Percentiles rank a stretch among this genome's conserved stretches.
These are phyloP conservation scores for Pseudococcus jackbeardsleyi DNA, from an alignment of 2,888 invertebrate species.

Conservation along the genomic window DNA sequence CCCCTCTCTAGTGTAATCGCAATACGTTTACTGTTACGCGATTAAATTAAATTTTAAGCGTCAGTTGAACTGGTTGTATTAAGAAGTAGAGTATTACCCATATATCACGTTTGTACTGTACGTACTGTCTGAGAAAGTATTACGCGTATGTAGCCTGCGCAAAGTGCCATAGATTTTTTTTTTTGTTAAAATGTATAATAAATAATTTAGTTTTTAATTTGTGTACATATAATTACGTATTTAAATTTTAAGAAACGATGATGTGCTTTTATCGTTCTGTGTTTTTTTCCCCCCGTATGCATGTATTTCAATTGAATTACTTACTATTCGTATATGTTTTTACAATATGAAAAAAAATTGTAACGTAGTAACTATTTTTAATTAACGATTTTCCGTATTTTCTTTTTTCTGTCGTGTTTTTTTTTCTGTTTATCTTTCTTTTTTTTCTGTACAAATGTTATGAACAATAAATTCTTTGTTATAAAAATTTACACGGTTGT, in stretches of 20 bases:
- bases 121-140: slow-evolving; percentile 20
- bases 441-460: slow-evolving; percentile 59
- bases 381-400: slow-evolving; percentile 60
- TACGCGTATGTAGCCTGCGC: slow-evolving; percentile 43
- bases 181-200: slow-evolving; percentile 24
- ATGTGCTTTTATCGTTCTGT: slow-evolving; percentile 23
- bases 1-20: neutral
- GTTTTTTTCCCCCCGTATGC: slow-evolving; percentile 28
- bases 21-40: neutral
- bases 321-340: slow-evolving; percentile 56
- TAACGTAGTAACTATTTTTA: slow-evolving; percentile 62
- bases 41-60: slow-evolving; percentile 16
- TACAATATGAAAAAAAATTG: slow-evolving; percentile 27
- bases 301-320: slow-evolving; percentile 46
- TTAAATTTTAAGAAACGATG: slow-evolving; percentile 42
- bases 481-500: slow-evolving; percentile 45
- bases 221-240: slow-evolving; percentile 42
- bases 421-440: slow-evolving; percentile 56
- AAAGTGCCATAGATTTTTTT: slow-evolving; percentile 53
- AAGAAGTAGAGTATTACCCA: slow-evolving; percentile 51
- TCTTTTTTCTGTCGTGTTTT: slow-evolving; percentile 60
- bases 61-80: slow-evolving; percentile 20
- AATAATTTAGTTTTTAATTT: slow-evolving; percentile 46
- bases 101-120: slow-evolving; percentile 28
- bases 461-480: slow-evolving; percentile 64